Evolutionary conservation across 2,888 invertebrate genomes (phyloP).

Genomic region (Archips crataeganus): DNA sequence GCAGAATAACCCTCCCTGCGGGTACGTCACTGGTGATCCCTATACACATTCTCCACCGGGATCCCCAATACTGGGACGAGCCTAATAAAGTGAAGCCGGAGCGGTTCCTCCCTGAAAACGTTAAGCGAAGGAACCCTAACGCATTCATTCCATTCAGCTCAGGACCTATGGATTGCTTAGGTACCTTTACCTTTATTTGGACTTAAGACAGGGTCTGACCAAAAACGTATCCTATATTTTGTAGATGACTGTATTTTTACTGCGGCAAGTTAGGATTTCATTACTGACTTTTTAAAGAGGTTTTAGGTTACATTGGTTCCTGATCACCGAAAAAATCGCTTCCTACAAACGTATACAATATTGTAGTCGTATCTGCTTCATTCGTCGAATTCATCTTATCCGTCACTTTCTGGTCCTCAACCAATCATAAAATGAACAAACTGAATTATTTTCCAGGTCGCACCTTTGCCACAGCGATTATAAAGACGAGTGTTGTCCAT

Average conservation of each 20-base stretch:
- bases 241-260: too few relatives aligned
- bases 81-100: slow-evolving; percentile 68
- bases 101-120: slow-evolving; percentile 70
- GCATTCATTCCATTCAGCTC: slow-evolving; percentile 74
- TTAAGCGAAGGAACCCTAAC: slow-evolving; percentile 64
- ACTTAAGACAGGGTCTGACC: too few relatives aligned
- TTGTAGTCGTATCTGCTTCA: too few relatives aligned
- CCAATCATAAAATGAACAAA: not conserved
- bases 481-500: slow-evolving; percentile 30
- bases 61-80: slow-evolving; percentile 68
- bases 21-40: slow-evolving; percentile 70
- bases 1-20: slow-evolving; percentile 64
- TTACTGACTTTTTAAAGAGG: too few relatives aligned
- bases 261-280: too few relatives aligned
- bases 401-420: too few relatives aligned
- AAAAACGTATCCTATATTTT: too few relatives aligned
- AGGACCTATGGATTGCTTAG: slow-evolving; percentile 76
- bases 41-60: slow-evolving; percentile 69
- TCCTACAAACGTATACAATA: too few relatives aligned
- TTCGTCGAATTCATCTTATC: too few relatives aligned
- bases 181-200: slow-evolving; percentile 48
- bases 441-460: slow-evolving; percentile 23
- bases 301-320: too few relatives aligned
- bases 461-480: slow-evolving; percentile 18
- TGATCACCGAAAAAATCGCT: too few relatives aligned